Conservation (phyloP, 2,797 vertebrate species). For the Spinibarbus caldwelli region DNA sequence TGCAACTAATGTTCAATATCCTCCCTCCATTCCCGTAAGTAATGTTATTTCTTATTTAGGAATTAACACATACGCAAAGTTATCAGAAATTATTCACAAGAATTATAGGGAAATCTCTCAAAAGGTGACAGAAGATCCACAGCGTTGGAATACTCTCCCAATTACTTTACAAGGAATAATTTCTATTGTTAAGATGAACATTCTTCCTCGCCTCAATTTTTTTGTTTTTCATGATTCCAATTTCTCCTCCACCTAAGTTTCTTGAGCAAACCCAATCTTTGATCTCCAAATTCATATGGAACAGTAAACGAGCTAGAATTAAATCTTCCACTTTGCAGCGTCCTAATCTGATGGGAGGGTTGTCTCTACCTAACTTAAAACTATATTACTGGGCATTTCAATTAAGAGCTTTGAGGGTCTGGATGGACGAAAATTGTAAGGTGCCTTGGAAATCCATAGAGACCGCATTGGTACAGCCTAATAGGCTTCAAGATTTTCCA, state of each 20-base stretch:
- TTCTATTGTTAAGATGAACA: constrained; percentile 12
- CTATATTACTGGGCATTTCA: too few relatives aligned
- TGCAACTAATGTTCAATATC: neutral
- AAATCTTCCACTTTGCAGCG: neutral
- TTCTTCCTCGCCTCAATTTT: neutral
- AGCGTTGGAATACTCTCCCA: neutral
- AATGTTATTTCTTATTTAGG: neutral
- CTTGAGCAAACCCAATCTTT: neutral
- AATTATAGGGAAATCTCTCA: neutral
- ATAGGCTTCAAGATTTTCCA: too few relatives aligned
- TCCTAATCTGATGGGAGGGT: neutral
- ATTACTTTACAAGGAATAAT: neutral
- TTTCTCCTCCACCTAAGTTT: neutral
- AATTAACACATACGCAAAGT: neutral
- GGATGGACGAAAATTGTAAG: too few relatives aligned
- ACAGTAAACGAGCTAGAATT: neutral
- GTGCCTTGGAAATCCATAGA: too few relatives aligned
- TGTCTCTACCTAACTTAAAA: neutral
- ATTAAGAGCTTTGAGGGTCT: too few relatives aligned
- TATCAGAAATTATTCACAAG: neutral
- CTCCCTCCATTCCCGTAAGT: neutral
- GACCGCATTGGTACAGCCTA: too few relatives aligned
- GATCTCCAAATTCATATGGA: neutral
- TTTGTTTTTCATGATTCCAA: neutral
- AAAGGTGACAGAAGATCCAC: neutral